These are phyloP conservation scores for Phalangium opilio DNA, from an alignment of 2,888 invertebrate species.

Conservation along the genomic window DNA sequence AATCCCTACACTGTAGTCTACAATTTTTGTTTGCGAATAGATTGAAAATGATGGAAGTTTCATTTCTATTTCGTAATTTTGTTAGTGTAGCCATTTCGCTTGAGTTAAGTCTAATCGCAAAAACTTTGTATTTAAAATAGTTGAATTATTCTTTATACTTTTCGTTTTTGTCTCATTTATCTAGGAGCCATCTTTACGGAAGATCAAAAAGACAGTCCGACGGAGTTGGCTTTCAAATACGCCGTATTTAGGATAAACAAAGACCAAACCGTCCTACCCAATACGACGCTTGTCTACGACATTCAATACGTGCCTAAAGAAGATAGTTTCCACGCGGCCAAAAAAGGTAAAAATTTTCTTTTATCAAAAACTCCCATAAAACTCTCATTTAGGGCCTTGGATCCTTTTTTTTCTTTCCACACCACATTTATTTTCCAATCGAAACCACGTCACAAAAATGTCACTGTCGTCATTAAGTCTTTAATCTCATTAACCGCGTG, in stretches of 20 bases:
- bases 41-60: too few relatives aligned
- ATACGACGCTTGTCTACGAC: slow-evolving; percentile 74
- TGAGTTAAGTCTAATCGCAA: too few relatives aligned
- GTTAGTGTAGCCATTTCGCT: too few relatives aligned
- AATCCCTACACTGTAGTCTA: too few relatives aligned
- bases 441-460: too few relatives aligned
- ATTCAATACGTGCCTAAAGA: slow-evolving; percentile 74
- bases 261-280: slow-evolving; percentile 60
- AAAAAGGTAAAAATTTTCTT: slow-evolving; percentile 66
- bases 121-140: too few relatives aligned
- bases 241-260: slow-evolving; percentile 89
- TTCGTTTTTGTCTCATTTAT: slow-evolving; percentile 29
- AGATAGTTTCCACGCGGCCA: slow-evolving; percentile 78
- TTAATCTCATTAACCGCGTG: too few relatives aligned
- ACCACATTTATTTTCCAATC: too few relatives aligned
- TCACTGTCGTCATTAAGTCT: too few relatives aligned
- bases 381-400: neutral
- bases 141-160: too few relatives aligned
- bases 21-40: too few relatives aligned
- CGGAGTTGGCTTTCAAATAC: slow-evolving; percentile 81
- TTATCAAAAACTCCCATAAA: neutral
- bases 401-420: neutral
- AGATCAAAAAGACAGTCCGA: slow-evolving; percentile 67
- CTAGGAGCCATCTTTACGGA: slow-evolving; percentile 83
- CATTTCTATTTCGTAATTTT: too few relatives aligned